A percentile compares a stretch with the other conserved stretches of the same genome.
phyloP scores from a whole-genome alignment of 2,113 vertebrate genomes.

The Xyliphius kryptos region DNA sequence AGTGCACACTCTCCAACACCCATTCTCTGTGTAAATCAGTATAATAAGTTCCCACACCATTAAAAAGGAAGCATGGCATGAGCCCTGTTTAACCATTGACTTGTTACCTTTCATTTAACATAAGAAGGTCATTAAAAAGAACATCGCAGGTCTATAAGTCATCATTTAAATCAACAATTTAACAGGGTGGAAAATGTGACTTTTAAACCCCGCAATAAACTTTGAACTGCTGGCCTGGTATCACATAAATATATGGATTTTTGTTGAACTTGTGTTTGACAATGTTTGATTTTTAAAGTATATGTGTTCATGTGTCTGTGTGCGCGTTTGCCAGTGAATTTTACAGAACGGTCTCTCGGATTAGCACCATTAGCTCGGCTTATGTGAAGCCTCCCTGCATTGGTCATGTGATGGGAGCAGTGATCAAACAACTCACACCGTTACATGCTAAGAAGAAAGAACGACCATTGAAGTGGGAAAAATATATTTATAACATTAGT shows the following conservation, averaged over 20 bases:
- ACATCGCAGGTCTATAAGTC: slow-evolving; percentile 78
- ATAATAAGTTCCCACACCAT: slow-evolving; percentile 86
- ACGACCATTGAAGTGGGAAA: slow-evolving; percentile 1
- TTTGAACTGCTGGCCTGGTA: slow-evolving; percentile 14
- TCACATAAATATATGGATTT: too few species aligned
- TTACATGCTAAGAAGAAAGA: slow-evolving; percentile 7
- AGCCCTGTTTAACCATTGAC: slow-evolving; percentile 86
- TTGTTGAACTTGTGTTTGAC: too few species aligned
- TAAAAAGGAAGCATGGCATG: slow-evolving; percentile 81
- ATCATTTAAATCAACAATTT: slow-evolving; percentile 84
- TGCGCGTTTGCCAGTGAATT: too few species aligned
- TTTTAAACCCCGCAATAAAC: slow-evolving; percentile 39
- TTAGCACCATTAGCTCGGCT: too few species aligned
- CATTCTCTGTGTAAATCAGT: slow-evolving; percentile 82
- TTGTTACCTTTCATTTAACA: slow-evolving; percentile 78
- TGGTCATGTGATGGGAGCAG: slow-evolving; percentile 1
- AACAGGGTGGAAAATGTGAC: slow-evolving; percentile 37
- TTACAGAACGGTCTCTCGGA: too few species aligned
- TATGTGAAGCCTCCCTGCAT: background rate
- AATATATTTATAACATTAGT: too few species aligned
- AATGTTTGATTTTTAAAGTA: too few species aligned
- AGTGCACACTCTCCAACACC: slow-evolving; percentile 76
- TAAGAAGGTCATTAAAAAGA: slow-evolving; percentile 79
- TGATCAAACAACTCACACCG: slow-evolving; percentile 29
- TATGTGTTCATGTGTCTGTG: too few species aligned